A percentile compares a stretch with the other conserved stretches of the same genome.
Conservation (phyloP, 2,113 vertebrate genomes). For the Prunella fulvescens region DNA sequence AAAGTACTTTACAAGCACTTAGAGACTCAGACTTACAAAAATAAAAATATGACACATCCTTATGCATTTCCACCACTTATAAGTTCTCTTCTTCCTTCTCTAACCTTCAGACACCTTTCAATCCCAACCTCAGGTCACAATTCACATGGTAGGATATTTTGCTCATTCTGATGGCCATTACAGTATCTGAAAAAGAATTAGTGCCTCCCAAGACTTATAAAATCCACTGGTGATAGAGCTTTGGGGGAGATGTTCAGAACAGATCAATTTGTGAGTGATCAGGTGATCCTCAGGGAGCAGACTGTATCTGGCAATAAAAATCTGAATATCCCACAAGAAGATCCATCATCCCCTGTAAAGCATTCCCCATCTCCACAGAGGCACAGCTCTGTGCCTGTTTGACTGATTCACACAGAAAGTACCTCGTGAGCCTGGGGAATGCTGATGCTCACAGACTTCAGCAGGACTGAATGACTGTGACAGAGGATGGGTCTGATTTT, state of each 20-base stretch:
- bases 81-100: slow-evolving; percentile 14
- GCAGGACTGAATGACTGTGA: not conserved
- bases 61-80: not conserved
- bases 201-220: not conserved
- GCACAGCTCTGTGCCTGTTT: not conserved
- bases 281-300: not conserved
- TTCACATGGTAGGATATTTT: not conserved
- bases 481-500: not conserved
- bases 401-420: not conserved
- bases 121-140: slow-evolving; percentile 6
- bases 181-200: not conserved
- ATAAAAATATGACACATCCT: slow-evolving; percentile 70
- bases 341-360: not conserved
- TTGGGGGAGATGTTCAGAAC: not conserved
- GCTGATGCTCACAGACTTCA: not conserved
- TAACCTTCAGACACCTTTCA: slow-evolving; percentile 58
- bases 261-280: not conserved
- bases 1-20: slow-evolving; percentile 83
- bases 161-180: not conserved
- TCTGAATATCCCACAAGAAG: not conserved
- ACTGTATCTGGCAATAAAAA: not conserved
- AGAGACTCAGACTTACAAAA: slow-evolving; percentile 71
- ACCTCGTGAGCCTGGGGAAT: not conserved
- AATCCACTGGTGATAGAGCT: not conserved
- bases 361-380: not conserved